A percentile compares a stretch with the other conserved stretches of the same genome.
These are phyloP conservation scores for Bothrops jararaca DNA, from an alignment of 2,113 vertebrate species.

Conservation along the genomic window DNA sequence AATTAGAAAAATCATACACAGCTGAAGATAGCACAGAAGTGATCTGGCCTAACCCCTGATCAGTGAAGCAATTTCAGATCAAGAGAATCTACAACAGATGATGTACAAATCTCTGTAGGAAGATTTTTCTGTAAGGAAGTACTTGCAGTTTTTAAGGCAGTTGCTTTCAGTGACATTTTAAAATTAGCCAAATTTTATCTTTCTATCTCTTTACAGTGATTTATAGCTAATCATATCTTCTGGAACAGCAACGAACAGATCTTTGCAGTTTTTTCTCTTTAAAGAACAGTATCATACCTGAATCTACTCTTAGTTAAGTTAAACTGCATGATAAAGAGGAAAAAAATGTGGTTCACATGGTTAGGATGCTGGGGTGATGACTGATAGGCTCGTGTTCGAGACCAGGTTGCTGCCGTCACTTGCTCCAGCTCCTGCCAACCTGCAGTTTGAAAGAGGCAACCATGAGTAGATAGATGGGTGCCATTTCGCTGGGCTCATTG, in stretches of 20 bases:
- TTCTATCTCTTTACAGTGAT: too few relatives aligned
- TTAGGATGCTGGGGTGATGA: background rate
- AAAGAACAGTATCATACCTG: background rate
- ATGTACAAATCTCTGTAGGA: background rate
- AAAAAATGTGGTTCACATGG: background rate
- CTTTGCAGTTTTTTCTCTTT: background rate
- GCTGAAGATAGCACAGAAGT: background rate
- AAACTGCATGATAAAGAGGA: background rate
- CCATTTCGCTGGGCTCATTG: too few relatives aligned
- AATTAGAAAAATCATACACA: background rate
- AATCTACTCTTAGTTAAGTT: background rate
- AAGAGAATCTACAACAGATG: background rate
- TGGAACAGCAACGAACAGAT: background rate
- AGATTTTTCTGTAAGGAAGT: background rate
- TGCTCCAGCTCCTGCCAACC: background rate
- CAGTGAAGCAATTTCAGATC: background rate
- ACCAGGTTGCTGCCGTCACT: background rate
- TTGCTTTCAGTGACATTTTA: background rate
- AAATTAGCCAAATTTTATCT: background rate
- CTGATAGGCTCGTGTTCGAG: background rate
- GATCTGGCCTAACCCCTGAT: background rate
- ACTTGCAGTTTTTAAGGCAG: background rate
- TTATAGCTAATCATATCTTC: background rate
- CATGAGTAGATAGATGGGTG: too few relatives aligned
- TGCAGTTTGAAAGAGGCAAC: background rate